Base-by-base conservation (phyloP, 2,888 invertebrate genomes). In the Calliopum simillimum region DNA sequence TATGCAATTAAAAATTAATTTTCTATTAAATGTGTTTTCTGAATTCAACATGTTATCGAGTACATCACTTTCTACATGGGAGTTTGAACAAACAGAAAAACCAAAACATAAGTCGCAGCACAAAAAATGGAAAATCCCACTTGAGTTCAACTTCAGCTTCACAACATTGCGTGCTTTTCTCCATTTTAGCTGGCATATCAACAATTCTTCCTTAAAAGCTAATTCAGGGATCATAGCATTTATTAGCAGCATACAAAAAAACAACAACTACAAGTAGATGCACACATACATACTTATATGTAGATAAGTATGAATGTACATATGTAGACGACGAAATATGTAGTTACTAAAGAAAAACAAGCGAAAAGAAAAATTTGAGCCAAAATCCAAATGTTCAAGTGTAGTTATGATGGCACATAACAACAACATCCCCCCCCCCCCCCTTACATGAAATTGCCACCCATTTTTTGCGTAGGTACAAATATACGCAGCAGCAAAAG, bases 141-240 rank as follows among this genome's bases (percentile, higher is more conserved):
- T 56, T 56, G 16, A 56, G 56, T 66, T 47, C 23, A 16, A 16
- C 47, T 66, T n/a, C 16, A 47, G 23, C 12, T 3, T 44, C 43
- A 25, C 11, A 55, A 11, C 19, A n/a, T 4, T 8, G 25, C 13
- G 6, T 14, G 46, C n/a, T 61, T 19, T 16, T n/a, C 46, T 33
- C 44, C 21, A 14, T 63, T 21, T 21, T 13, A 49, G 11, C 63
- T 63, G 49, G n/a, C 19, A 55, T 33, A 21, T 41, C 19, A 23
- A 58, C 44, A 58, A 47, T 61, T 43, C 61, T 68, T 67, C 63
- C 16, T 23, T 53, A 56, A 43, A 46, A 79, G 80, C 81, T 82
- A 81, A 81, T 82, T 82, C 80, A 76, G 75, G 79, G 78, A 82
- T 82, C 79, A 82, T 55, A 44, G 58, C 62, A 56, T 47, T 65